Percentiles rank a stretch among this genome's conserved stretches.
These are phyloP conservation scores for Aleiodes testaceus DNA, from an alignment of 2,888 invertebrate genomes.

Conservation along the genomic window DNA sequence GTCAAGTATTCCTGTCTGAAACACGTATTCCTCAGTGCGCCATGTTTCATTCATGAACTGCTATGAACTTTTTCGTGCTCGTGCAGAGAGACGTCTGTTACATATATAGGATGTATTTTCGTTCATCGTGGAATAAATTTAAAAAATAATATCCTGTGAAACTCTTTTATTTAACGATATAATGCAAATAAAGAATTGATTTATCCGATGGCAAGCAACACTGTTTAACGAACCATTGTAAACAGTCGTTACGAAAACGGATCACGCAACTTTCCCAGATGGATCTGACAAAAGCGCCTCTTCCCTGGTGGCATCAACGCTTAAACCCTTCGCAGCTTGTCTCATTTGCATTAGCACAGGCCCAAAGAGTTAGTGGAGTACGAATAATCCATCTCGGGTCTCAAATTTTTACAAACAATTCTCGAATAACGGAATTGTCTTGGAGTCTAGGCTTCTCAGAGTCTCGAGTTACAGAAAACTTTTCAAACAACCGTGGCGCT, in stretches of 20 bases:
- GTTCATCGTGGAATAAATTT: background rate
- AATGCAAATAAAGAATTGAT: background rate
- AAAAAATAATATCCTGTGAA: no score
- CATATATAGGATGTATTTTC: background rate
- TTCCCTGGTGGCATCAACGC: slow-evolving; percentile 61
- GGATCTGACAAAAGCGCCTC: slow-evolving; percentile 60
- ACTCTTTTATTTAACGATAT: no score
- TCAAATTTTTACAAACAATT: background rate
- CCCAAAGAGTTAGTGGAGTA: slow-evolving; percentile 2
- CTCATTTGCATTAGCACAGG: slow-evolving; percentile 67
- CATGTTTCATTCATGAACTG: slow-evolving; percentile 71
- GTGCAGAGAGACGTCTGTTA: slow-evolving; percentile 41
- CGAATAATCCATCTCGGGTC: background rate
- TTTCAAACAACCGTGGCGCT: slow-evolving; percentile 46
- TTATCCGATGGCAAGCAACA: slow-evolving; percentile 1
- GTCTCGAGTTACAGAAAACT: slow-evolving; percentile 64
- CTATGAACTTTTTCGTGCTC: slow-evolving; percentile 61
- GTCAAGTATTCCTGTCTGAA: slow-evolving; percentile 52
- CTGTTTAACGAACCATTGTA: slow-evolving; percentile 1
- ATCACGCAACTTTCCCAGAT: slow-evolving; percentile 48
- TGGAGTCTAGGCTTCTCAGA: slow-evolving; percentile 57
- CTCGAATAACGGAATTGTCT: slow-evolving; percentile 8
- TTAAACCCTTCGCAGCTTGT: slow-evolving; percentile 65
- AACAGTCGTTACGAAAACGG: slow-evolving; percentile 11
- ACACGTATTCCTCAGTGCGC: slow-evolving; percentile 53